phyloP scores from a whole-genome alignment of 2,888 invertebrate species.

The Machimus rusticus region DNA sequence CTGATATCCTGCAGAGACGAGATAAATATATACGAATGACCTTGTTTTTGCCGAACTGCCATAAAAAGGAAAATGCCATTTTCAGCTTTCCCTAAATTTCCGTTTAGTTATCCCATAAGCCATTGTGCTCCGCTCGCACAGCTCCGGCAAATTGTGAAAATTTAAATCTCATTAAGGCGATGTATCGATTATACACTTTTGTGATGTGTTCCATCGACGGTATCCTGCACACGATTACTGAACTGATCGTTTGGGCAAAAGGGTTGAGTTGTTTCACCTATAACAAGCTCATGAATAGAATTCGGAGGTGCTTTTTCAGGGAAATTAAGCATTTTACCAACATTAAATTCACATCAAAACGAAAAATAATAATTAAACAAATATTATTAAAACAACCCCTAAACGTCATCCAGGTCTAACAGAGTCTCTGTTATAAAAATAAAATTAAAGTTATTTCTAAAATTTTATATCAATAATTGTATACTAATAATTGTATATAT shows the following conservation, averaged over 20 bases:
- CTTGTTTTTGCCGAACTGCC: neutral
- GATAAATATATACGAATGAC: conserved; percentile 6
- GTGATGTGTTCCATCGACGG: neutral
- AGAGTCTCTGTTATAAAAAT: no score
- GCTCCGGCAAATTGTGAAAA: conserved; percentile 40
- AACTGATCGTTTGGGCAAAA: neutral
- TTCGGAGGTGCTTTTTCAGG: neutral
- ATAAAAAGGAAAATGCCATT: conserved; percentile 9
- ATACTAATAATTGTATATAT: no score
- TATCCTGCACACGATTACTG: neutral
- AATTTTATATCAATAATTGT: no score
- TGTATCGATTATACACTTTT: conserved; percentile 36
- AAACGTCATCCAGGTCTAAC: no score
- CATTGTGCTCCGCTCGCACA: neutral
- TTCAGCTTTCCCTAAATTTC: neutral
- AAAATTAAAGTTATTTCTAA: no score
- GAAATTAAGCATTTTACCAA: neutral
- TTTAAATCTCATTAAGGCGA: conserved; percentile 44
- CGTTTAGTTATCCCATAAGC: neutral
- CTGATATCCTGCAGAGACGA: neutral
- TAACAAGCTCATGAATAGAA: neutral
- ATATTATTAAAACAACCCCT: no score
- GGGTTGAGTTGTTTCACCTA: neutral
- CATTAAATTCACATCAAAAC: neutral
- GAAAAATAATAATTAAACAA: neutral